phyloP scores from a whole-genome alignment of 2,797 vertebrate species.

The Anisognathus igniventris region DNA sequence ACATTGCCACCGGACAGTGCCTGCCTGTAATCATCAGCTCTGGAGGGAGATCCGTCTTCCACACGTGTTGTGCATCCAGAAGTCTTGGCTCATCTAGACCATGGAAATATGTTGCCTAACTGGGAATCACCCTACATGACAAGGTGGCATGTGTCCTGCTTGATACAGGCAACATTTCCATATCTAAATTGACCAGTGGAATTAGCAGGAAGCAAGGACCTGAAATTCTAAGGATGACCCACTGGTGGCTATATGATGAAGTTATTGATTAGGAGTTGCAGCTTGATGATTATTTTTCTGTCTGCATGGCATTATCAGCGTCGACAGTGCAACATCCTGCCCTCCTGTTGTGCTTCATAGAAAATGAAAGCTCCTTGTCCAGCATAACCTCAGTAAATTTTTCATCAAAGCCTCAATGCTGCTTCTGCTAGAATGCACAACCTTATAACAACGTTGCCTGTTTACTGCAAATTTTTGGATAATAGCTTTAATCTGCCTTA shows the following conservation, averaged over 20 bases:
- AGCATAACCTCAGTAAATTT: neutral
- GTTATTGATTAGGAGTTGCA: neutral
- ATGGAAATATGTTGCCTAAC: neutral
- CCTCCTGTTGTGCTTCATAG: neutral
- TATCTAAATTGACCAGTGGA: neutral
- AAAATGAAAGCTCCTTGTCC: neutral
- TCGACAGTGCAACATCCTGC: neutral
- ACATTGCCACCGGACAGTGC: accelerated
- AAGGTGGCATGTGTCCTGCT: neutral
- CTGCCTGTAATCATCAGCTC: accelerated
- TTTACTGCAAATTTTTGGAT: neutral
- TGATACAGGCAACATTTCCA: neutral
- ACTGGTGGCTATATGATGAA: neutral
- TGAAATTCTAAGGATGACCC: neutral
- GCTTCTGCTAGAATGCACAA: neutral
- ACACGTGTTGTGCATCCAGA: neutral
- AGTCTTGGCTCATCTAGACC: accelerated
- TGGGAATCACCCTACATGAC: neutral
- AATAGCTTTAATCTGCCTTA: neutral
- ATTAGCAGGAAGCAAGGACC: neutral
- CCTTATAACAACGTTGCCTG: neutral
- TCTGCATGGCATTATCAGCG: neutral
- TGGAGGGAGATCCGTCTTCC: neutral
- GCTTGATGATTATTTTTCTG: neutral
- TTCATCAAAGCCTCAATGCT: neutral